phyloP scores from a whole-genome alignment of 2,888 invertebrate species.

The Thelaira solivaga region DNA sequence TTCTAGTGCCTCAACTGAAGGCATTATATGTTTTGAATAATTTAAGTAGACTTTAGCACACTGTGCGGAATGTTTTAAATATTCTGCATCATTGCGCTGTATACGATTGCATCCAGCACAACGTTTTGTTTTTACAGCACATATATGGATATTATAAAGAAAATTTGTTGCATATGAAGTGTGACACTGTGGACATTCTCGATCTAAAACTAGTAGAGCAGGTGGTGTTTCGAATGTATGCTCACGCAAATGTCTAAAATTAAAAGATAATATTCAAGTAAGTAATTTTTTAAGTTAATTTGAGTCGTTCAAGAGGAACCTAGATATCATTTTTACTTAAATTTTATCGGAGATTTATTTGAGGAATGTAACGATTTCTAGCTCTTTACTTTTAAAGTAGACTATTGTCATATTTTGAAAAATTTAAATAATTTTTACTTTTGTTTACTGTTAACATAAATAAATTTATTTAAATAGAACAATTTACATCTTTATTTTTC shows the following conservation, averaged over 20 bases:
- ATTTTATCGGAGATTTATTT: no score
- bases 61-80: constrained; percentile 70
- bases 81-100: constrained; percentile 68
- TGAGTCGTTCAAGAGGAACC: no score
- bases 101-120: constrained; percentile 74
- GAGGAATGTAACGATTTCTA: no score
- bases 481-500: no score
- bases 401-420: no score
- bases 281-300: no score
- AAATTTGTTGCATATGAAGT: constrained; percentile 73
- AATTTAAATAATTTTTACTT: no score
- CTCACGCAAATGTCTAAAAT: constrained; percentile 71
- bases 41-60: constrained; percentile 70
- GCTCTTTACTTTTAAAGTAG: no score
- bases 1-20: constrained; percentile 66
- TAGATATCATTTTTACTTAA: no score
- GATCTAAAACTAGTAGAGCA: constrained; percentile 69
- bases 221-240: constrained; percentile 66
- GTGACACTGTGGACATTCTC: constrained; percentile 73
- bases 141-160: constrained; percentile 75
- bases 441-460: no score
- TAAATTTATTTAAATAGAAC: no score
- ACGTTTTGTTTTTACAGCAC: constrained; percentile 71
- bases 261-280: background rate
- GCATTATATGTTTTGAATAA: constrained; percentile 71